Base-by-base conservation (phyloP, 2,113 vertebrate species). In the Promerops cafer region DNA sequence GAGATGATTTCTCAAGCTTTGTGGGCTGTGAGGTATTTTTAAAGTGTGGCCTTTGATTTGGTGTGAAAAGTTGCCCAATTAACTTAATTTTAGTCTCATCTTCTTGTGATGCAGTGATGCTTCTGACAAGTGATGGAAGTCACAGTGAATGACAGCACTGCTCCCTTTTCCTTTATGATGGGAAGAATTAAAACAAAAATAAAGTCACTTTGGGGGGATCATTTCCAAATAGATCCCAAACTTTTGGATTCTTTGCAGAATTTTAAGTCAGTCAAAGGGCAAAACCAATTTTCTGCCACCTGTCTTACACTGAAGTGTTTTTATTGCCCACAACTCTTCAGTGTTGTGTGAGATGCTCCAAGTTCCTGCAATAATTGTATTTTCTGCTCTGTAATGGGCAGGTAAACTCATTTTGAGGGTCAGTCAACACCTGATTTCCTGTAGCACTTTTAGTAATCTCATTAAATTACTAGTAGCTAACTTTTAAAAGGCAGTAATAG, bases 321-420 rank as follows among this genome's bases (percentile, higher is more conserved):
- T 86, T 76, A 26, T 60, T 37, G 84, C 65, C 22, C 27, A 7
- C 52, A 3, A 42, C 85, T 78, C 66, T 20, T 20, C 17, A 17
- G 61, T 42, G 75, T 16, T 33, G 81, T 17, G 33, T 39, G 16
- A 93, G 49, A 54, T 27, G 45, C 80, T 54, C 26, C 11, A 42
- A 66, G 33, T 57, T 74, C 18, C 82, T 76, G 61, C 37, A 95
- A 45, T 96, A 95, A 96, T 94, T 84, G 76, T 59, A 56, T 96
- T 94, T 89, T 66, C 44, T 89, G 53, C 30, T 47, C 87, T 92
- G 61, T 91, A 87, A 89, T 47, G 76, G 63, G 83, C 85, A 89
- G 83, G 66, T 94, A 97, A 97, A 97, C 33, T 96, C 57, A 49
- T 97, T 97, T 84, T 15, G 40, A 94, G 83, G 88, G 71, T 88